Evolutionary conservation across 2,113 vertebrate species (phyloP), one percentile per base, ranked within the genome.

Genomic region (Geococcyx californianus): DNA sequence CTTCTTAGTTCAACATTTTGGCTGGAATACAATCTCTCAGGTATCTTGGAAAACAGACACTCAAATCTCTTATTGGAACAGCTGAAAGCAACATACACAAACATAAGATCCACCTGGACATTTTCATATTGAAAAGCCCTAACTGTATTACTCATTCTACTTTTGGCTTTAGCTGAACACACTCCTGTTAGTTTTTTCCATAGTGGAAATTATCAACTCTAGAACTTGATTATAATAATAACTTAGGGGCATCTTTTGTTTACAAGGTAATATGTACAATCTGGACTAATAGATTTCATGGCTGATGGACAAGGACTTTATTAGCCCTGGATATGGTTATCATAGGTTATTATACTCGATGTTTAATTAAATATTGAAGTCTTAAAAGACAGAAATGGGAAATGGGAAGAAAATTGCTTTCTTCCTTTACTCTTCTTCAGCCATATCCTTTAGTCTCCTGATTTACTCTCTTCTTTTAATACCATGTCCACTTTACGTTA

Each of bases 321-420:
- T 90, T 87, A 95, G 74, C 14, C 63, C 25, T 49, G 56, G 28
- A 80, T 66, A 93, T 1, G 0, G 33, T 90, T 95, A 80, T 90
- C 91, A 86, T 3, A 83, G 26, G n/a, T 79, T 75, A 86, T 94
- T 88, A 88, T 74, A 70, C 28, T 92, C 59, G 56, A 31, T 56
- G 21, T 83, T 96, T 91, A 96, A 95, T 93, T 95, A 97, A 95
- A 94, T 91, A 91, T 47, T 94, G 56, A 90, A 93, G 80, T 67
- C 38, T 63, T 90, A 73, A 87, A 87, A 49, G 42, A 91, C 7
- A 67, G 56, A n/a, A n/a, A n/a, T n/a, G n/a, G n/a, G n/a, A 75
- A 51, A 33, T 55, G 24, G 59, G 25, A 91, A 33, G 8, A 83
- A 95, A 72, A 84, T 62, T 51, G 28, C 18, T 87, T 93, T 95